Evolutionary conservation across 1,140 invertebrate genomes (phyloP).

Genomic region (Colletes gigas): DNA sequence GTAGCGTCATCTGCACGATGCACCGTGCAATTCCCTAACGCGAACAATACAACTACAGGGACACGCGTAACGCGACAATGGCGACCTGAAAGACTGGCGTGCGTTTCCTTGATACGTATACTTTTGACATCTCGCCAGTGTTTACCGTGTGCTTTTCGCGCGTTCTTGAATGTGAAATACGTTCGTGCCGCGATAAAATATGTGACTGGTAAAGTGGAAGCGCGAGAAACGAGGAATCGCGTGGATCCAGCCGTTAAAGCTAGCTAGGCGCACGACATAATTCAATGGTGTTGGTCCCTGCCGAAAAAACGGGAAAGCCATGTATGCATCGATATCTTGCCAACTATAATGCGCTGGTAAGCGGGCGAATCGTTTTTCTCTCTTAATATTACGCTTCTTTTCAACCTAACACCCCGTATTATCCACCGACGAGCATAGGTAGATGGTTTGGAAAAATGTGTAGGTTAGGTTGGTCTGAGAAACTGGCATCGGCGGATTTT

Average conservation of each 20-base stretch:
- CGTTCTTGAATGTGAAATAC: conserved; percentile 46
- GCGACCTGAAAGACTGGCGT: conserved; percentile 72
- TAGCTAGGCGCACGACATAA: conserved; percentile 54
- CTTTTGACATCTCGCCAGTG: conserved; percentile 38
- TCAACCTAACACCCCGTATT: neutral
- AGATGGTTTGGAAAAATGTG: conserved; percentile 63
- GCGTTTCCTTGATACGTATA: conserved; percentile 55
- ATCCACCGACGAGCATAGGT: conserved; percentile 24
- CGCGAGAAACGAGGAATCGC: conserved; percentile 19
- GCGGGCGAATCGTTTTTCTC: conserved; percentile 27
- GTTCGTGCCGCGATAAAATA: conserved; percentile 47
- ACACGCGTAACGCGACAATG: conserved; percentile 74
- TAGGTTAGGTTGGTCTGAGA: conserved; percentile 75
- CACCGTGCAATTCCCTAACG: neutral
- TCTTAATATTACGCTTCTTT: neutral
- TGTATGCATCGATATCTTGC: conserved; percentile 56
- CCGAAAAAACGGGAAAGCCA: conserved; percentile 63
- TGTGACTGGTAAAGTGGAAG: conserved; percentile 48
- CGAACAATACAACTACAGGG: conserved; percentile 49
- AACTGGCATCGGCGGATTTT: conserved; percentile 70
- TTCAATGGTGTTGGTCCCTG: conserved; percentile 61
- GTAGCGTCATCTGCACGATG: conserved; percentile 32
- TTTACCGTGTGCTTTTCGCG: conserved; percentile 32
- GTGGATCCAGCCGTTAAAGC: conserved; percentile 34
- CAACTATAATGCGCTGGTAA: conserved; percentile 66